A percentile compares a stretch with the other conserved stretches of the same genome.
These are phyloP conservation scores for Myotis myotis DNA, from an alignment of 2,797 vertebrate genomes.

Conservation along the genomic window DNA sequence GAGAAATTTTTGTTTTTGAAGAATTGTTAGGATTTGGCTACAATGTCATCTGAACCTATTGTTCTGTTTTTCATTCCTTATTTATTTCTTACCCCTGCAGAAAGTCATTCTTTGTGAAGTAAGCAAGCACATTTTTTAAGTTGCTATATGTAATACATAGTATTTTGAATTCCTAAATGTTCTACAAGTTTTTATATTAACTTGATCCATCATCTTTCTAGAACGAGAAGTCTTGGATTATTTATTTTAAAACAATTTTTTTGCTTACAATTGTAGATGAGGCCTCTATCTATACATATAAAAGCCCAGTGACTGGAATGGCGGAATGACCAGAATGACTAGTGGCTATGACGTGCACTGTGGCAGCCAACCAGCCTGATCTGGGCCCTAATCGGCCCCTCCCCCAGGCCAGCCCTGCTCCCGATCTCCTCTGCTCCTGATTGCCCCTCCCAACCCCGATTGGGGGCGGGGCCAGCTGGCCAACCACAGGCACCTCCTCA, in stretches of 20 bases:
- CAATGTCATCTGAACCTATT: background rate
- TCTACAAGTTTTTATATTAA: background rate
- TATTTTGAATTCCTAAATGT: background rate
- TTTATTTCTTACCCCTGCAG: background rate
- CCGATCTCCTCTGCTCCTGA: too few species aligned
- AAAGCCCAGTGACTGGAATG: too few species aligned
- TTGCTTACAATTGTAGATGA: background rate
- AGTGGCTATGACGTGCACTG: too few species aligned
- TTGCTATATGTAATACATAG: background rate
- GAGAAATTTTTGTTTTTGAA: background rate
- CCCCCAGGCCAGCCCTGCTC: too few species aligned
- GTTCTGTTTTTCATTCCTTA: background rate
- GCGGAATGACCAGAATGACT: rapidly evolving
- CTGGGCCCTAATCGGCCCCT: too few species aligned
- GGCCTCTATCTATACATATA: background rate
- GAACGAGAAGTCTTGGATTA: background rate
- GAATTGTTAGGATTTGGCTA: background rate
- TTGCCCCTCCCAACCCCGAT: too few species aligned
- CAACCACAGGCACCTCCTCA: too few species aligned
- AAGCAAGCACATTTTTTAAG: background rate
- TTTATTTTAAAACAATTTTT: background rate
- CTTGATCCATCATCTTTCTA: background rate
- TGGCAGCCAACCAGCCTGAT: too few species aligned
- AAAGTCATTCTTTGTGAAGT: background rate
- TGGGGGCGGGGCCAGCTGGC: too few species aligned